Evolutionary conservation across 2,113 vertebrate species (phyloP).

Genomic region (Centropus unirufus): DNA sequence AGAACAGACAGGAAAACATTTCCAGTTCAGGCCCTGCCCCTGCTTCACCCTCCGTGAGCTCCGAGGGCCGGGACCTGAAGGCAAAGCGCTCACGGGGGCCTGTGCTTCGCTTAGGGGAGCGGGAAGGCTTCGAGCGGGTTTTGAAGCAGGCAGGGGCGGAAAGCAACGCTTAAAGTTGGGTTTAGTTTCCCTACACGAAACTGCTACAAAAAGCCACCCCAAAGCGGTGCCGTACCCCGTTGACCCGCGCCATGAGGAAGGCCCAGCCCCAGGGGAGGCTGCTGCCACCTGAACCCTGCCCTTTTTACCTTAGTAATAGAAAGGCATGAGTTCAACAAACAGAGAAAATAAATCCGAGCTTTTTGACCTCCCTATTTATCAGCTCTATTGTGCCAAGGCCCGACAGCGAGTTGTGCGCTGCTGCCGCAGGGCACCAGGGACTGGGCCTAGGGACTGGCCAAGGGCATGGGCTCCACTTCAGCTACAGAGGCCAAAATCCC

Average conservation of each 20-base stretch:
- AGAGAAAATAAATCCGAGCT: not conserved
- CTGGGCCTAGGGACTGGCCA: not conserved
- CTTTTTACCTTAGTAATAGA: not conserved
- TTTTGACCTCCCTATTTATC: not conserved
- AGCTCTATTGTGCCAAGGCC: not conserved
- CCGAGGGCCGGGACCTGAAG: not conserved
- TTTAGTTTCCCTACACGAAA: not conserved
- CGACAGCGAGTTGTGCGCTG: not conserved
- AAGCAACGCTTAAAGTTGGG: not conserved
- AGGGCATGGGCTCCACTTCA: not conserved
- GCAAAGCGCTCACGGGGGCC: not conserved
- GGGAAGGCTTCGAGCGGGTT: not conserved
- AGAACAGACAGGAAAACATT: conserved; percentile 39
- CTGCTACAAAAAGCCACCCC: not conserved
- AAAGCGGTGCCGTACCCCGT: not conserved
- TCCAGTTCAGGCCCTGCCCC: not conserved
- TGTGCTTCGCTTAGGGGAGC: not conserved
- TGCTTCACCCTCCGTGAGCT: not conserved
- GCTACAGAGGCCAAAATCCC: not conserved
- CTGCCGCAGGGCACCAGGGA: not conserved
- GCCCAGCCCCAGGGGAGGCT: not conserved
- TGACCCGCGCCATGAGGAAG: not conserved
- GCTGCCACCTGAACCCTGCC: not conserved
- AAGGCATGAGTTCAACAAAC: not conserved
- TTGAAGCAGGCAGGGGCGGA: not conserved